Base-by-base conservation (phyloP, 2,113 vertebrate species). In the Hiodon alosoides region DNA sequence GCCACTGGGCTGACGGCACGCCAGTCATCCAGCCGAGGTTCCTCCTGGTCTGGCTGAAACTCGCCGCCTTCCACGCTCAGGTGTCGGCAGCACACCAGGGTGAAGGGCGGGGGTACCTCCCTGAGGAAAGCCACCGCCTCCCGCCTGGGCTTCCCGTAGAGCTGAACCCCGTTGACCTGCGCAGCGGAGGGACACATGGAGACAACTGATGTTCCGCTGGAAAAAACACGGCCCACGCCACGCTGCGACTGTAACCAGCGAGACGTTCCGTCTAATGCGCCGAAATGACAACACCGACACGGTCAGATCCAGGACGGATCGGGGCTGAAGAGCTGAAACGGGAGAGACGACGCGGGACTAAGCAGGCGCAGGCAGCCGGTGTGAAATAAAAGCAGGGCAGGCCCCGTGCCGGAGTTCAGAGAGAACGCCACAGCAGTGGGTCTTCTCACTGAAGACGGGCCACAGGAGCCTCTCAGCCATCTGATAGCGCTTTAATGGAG, bases 41-140 rank as follows among this genome's bases (percentile, higher is more conserved):
- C 91, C 46, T 93, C 91, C 52, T 9, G n/a, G 55, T 81, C 82
- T 46, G 78, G 89, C 79, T 31, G 89, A 14, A 90, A 90, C 67
- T 93, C 94, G 0, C 4, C 80, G 77, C 84, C 89, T 2, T 94
- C 94, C 0, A 16, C 57, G 14, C 87, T 87, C 0, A 93, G 88
- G 0, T 87, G 92, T 17, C 97, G 90, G 79, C 96, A 98, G 87
- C 95, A 98, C 76, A 98, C 93, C 86, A 99, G 53, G 0, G 92
- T 96, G 77, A 98, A 97, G 0, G 96, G 96, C 10, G 96, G 94
- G 0, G 97, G 96, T 16, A 94, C 95, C 50, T 96, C 95, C 78
- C 94, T 95, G 0, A 99, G 94, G 80, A 98, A 97, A 0, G 94
- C 93, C 75, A 98, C 79, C 0, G 92, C 96, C 74, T 99, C 96